Percentiles rank a stretch among this genome's conserved stretches.
Conservation (phyloP, 2,113 vertebrate species). For the Silurus glanis region DNA sequence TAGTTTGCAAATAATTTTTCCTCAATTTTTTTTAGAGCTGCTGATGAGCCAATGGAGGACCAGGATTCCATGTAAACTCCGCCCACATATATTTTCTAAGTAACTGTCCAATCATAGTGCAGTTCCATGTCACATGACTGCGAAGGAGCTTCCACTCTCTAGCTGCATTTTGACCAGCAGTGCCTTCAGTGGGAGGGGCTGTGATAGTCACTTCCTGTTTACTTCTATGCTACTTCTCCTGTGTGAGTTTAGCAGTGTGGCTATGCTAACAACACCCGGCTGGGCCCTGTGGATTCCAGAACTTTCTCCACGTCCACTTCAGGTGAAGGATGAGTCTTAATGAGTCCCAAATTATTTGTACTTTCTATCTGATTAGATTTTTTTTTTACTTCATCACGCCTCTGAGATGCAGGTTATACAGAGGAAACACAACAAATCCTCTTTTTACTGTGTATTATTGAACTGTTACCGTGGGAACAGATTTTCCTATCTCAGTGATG, state of each 20-base stretch:
- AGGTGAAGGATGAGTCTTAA: conserved; percentile 13
- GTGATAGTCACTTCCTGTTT: conserved; percentile 37
- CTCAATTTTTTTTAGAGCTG: conserved; percentile 51
- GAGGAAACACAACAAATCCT: background rate
- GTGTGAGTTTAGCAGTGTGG: conserved; percentile 11
- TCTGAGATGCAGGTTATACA: background rate
- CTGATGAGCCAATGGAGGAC: conserved; percentile 74
- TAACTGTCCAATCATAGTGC: conserved; percentile 46
- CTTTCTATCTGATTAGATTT: background rate
- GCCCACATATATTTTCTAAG: conserved; percentile 49
- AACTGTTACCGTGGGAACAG: background rate
- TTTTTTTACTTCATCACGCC: background rate
- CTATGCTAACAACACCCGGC: conserved; percentile 15
- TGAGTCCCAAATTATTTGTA: background rate
- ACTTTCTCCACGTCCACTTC: conserved; percentile 18
- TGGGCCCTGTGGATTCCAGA: conserved; percentile 15
- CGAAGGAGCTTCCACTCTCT: conserved; percentile 31
- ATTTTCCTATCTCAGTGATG: conserved; percentile 34
- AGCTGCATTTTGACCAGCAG: conserved; percentile 53
- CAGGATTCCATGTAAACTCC: conserved; percentile 66
- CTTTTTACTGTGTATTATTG: background rate
- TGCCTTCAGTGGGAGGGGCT: conserved; percentile 36
- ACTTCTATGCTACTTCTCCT: conserved; percentile 18
- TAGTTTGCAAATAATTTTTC: too few species aligned
- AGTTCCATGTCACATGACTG: conserved; percentile 52